Conservation (phyloP, 2,888 invertebrate genomes). For the Conomelus anceps region DNA sequence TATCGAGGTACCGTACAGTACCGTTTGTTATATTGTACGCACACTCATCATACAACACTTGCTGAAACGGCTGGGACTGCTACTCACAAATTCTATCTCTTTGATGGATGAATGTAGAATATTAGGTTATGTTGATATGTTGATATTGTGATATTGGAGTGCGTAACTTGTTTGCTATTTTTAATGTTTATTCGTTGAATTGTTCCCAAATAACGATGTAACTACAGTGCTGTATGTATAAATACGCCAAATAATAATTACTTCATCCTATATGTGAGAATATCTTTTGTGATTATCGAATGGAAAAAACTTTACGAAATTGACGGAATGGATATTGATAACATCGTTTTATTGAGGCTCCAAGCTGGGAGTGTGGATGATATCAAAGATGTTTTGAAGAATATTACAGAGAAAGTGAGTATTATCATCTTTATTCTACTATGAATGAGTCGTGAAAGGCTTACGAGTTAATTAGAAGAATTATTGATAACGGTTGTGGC, state of each 20-base stretch:
- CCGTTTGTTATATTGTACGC: too few relatives aligned
- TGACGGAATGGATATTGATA: conserved; percentile 18
- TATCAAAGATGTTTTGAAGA: conserved; percentile 22
- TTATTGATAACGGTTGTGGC: too few relatives aligned
- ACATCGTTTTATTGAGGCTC: conserved; percentile 18
- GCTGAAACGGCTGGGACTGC: too few relatives aligned
- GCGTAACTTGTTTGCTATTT: not conserved
- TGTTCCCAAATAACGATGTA: not conserved
- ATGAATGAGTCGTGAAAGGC: too few relatives aligned
- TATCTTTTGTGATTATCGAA: not conserved
- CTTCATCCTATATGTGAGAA: not conserved
- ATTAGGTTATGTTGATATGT: not conserved
- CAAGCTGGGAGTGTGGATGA: conserved; percentile 22
- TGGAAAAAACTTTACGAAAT: not conserved
- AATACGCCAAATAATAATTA: not conserved
- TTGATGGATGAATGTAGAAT: too few relatives aligned
- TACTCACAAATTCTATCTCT: too few relatives aligned
- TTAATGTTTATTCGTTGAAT: not conserved
- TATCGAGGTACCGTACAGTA: too few relatives aligned
- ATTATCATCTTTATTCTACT: not conserved
- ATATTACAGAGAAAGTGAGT: conserved; percentile 21
- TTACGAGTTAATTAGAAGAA: too few relatives aligned
- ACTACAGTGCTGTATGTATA: not conserved
- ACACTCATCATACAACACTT: too few relatives aligned
- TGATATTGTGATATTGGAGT: not conserved